Percentiles rank a stretch among this genome's conserved stretches.
These are phyloP conservation scores for Isoperla grammatica DNA, from an alignment of 2,888 invertebrate genomes.

Conservation along the genomic window DNA sequence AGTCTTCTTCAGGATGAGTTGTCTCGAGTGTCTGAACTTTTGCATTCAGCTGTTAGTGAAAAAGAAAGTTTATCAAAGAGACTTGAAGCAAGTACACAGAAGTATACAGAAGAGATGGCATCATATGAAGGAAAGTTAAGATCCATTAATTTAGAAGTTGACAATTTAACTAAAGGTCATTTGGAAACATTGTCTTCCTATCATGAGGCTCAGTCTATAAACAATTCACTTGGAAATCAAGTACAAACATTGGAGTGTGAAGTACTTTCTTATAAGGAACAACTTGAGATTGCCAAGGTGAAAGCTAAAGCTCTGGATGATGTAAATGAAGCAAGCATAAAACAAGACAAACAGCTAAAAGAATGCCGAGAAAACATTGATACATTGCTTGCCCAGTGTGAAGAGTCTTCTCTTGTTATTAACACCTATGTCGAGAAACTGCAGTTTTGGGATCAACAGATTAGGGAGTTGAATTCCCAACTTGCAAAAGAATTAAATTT, in stretches of 20 bases:
- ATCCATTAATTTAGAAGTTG: background rate
- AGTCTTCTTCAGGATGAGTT: conserved; percentile 8
- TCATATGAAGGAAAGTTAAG: background rate
- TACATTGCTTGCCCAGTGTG: no score
- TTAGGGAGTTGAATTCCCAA: background rate
- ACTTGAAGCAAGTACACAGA: no score
- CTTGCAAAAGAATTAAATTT: background rate
- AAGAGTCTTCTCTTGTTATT: background rate
- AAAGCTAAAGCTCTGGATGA: no score
- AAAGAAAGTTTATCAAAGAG: no score
- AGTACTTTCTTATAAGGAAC: no score
- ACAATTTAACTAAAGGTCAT: background rate
- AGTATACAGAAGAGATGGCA: background rate
- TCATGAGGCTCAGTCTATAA: background rate
- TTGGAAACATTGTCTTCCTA: background rate
- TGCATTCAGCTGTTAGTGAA: background rate
- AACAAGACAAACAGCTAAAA: no score
- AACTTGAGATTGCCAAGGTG: no score
- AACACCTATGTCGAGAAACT: conserved; percentile 12
- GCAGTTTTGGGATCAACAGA: background rate
- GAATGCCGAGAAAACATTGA: no score
- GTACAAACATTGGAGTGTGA: no score
- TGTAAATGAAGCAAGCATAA: no score
- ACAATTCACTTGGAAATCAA: no score
- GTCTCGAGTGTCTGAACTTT: background rate